Evolutionary conservation across 2,797 vertebrate genomes (phyloP).

Genomic region (Sternotherus odoratus): DNA sequence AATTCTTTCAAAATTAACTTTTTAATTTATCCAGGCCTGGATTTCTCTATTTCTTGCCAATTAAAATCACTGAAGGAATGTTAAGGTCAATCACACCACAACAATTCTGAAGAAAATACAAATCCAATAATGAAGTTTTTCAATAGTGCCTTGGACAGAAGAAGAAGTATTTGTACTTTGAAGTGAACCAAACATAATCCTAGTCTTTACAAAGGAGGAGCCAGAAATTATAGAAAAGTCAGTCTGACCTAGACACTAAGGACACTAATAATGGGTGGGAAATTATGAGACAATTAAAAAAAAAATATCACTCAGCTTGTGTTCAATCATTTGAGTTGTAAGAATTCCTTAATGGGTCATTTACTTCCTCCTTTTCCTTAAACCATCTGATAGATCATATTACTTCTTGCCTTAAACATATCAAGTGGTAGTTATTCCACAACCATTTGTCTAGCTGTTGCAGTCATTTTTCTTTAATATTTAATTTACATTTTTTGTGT

Average conservation of each 20-base stretch:
- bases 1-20: not conserved
- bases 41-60: not conserved
- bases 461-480: not conserved
- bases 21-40: not conserved
- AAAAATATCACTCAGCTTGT: not conserved
- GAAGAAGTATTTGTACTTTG: not conserved
- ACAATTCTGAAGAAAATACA: not conserved
- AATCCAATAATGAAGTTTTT: not conserved
- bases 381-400: not conserved
- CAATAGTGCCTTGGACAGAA: not conserved
- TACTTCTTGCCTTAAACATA: not conserved
- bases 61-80: not conserved
- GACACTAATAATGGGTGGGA: not conserved
- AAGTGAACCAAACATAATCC: not conserved
- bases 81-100: not conserved
- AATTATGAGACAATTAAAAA: not conserved
- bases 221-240: not conserved
- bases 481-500: not conserved
- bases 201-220: not conserved
- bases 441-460: slow-evolving; percentile 23
- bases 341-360: not conserved
- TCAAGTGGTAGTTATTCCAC: slow-evolving; percentile 18
- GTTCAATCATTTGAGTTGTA: not conserved
- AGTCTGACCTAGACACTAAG: not conserved
- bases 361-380: not conserved